Percentiles rank a stretch among this genome's conserved stretches.
phyloP scores from a whole-genome alignment of 2,113 vertebrate species.

The Engraulis encrasicolus region DNA sequence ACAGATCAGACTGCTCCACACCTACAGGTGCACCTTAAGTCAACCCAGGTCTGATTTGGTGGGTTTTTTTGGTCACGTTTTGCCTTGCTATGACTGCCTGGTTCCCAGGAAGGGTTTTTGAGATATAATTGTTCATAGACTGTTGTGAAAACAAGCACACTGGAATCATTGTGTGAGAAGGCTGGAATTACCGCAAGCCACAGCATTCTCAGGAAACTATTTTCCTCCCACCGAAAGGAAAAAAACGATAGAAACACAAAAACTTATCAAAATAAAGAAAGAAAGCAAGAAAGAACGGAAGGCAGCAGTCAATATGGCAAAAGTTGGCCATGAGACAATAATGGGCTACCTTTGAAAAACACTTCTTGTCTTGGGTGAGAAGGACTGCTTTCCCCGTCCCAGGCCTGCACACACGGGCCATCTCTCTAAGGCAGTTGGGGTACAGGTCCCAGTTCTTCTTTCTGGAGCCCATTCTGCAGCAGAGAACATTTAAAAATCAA shows the following conservation, averaged over 20 bases:
- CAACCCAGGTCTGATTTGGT: too few relatives aligned
- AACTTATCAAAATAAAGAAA: too few relatives aligned
- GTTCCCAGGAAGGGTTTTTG: background rate
- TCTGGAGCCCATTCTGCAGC: conserved; percentile 88
- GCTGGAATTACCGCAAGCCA: background rate
- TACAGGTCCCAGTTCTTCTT: conserved; percentile 98
- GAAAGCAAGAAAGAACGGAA: background rate
- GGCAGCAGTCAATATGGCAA: background rate
- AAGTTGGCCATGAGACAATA: background rate
- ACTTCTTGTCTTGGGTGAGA: conserved; percentile 96
- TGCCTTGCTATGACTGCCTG: too few relatives aligned
- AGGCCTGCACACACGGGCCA: conserved; percentile 89
- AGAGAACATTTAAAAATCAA: background rate
- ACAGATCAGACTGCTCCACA: too few relatives aligned
- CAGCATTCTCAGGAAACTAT: too few relatives aligned
- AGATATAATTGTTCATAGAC: background rate
- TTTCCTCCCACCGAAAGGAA: too few relatives aligned
- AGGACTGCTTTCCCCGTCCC: conserved; percentile 88
- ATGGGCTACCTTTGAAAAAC: conserved; percentile 87
- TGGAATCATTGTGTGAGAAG: background rate
- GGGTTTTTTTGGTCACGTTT: too few relatives aligned
- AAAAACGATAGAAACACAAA: background rate
- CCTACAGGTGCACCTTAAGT: too few relatives aligned
- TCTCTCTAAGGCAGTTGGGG: conserved; percentile 89
- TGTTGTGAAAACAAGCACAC: background rate